phyloP scores from a whole-genome alignment of 2,797 vertebrate genomes.

The Cynodonichthys magdalenae region DNA sequence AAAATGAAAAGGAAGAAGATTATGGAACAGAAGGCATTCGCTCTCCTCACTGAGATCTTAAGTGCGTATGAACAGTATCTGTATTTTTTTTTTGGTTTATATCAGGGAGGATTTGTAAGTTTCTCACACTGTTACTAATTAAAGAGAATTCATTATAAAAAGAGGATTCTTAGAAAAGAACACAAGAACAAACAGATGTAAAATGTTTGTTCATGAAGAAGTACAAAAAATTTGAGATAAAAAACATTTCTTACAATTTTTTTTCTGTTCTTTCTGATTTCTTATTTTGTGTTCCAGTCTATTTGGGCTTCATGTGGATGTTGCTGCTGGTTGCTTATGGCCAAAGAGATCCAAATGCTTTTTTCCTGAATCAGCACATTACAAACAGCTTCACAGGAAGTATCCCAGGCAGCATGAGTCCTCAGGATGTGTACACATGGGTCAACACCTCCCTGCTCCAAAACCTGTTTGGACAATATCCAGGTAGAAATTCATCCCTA shows the following conservation, averaged over 20 bases:
- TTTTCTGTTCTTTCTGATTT: not conserved
- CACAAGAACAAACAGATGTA: not conserved
- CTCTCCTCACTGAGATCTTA: slow-evolving; percentile 88
- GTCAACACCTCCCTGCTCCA: slow-evolving; percentile 83
- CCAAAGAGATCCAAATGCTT: slow-evolving; percentile 89
- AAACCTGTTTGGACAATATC: slow-evolving; percentile 85
- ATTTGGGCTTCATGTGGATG: slow-evolving; percentile 91
- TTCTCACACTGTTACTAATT: too few species aligned
- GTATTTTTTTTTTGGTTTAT: not conserved
- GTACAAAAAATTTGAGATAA: too few species aligned
- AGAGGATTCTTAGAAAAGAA: too few species aligned
- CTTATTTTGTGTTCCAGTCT: slow-evolving; percentile 75
- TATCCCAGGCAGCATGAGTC: slow-evolving; percentile 73
- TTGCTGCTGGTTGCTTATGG: slow-evolving; percentile 88
- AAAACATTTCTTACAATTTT: too few species aligned
- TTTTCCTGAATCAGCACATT: slow-evolving; percentile 87
- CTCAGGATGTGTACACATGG: slow-evolving; percentile 86
- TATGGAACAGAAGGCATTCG: slow-evolving; percentile 89
- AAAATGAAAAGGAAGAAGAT: slow-evolving; percentile 85
- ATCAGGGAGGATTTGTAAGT: too few species aligned
- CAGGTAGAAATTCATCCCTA: slow-evolving; percentile 75
- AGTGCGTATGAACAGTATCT: slow-evolving; percentile 71
- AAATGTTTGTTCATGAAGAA: not conserved
- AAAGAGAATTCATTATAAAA: too few species aligned
- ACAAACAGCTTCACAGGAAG: slow-evolving; percentile 81